Percentiles rank a stretch among this genome's conserved stretches.
Conservation (phyloP, 2,113 vertebrate species). For the Alligator mississippiensis region DNA sequence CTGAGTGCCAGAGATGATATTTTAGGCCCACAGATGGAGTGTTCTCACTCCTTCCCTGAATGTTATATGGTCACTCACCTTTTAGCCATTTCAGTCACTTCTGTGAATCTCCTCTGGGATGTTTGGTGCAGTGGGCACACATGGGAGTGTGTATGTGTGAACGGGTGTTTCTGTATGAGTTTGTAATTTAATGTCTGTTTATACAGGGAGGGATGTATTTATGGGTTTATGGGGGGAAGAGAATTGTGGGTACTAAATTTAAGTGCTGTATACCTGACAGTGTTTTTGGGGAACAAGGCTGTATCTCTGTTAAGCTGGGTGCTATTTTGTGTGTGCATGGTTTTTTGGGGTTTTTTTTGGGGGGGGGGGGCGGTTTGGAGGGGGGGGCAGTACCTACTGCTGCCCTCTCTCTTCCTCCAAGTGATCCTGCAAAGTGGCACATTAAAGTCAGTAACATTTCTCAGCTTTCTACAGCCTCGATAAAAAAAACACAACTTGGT, state of each 20-base stretch:
- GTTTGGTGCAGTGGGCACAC: fast-evolving
- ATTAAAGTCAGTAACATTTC: too few relatives aligned
- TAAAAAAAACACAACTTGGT: background rate
- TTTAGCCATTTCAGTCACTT: background rate
- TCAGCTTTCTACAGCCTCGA: background rate
- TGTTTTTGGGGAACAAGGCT: too few relatives aligned
- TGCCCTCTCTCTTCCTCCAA: too few relatives aligned
- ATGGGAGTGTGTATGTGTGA: background rate
- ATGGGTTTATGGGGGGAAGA: background rate
- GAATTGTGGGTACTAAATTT: background rate
- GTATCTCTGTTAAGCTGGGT: too few relatives aligned
- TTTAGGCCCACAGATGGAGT: background rate
- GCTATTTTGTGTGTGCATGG: background rate
- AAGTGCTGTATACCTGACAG: too few relatives aligned
- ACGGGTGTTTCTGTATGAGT: background rate
- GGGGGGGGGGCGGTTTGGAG: fast-evolving
- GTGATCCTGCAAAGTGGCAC: too few relatives aligned
- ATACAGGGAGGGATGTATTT: background rate
- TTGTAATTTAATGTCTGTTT: background rate
- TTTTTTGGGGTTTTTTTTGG: background rate
- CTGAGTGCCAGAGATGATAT: conserved; percentile 7
- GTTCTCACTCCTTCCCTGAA: conserved; percentile 11
- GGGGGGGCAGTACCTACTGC: background rate
- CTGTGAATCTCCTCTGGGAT: background rate
- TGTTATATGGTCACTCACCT: background rate